Base-by-base conservation (phyloP, 2,113 vertebrate genomes). In the Phyllopteryx taeniolatus region DNA sequence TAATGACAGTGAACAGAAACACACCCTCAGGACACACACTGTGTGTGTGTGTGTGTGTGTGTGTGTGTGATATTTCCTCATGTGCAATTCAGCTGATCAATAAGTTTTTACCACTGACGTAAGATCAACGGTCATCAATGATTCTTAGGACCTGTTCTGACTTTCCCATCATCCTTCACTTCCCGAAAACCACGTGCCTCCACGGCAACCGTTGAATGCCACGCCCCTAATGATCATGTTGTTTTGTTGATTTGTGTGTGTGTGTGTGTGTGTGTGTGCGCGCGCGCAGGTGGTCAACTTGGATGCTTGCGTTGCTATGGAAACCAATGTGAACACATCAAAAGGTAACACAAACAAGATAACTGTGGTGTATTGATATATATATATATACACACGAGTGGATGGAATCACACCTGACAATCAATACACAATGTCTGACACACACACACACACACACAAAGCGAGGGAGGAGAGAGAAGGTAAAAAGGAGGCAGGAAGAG, bases 1-100 rank as follows among this genome's bases (percentile, higher is more conserved):
- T 61, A 77, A 78, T 79, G 79, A 82, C 73, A 80, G 65, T 39
- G 68, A 77, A 59, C 69, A 79, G 71, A 83, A 75, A 81, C 76
- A 69, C 76, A 76, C 77, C 74, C 72, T 35, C 66, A 76, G 75
- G 78, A 71, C 68, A 64, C 70, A 68, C 22, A 14, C 4, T 33
- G 42, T 66, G 71, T 66, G 60, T 43, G 62, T 59, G 53, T 67
- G 31, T 44, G 51, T 62, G 68, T 43, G 72, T 62, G 43, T 60
- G 74, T 63, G 63, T 71, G 62, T 72, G 79, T 62, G 27, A 35
- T 14, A 14, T 60, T 60, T 60, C 27, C 13, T 60, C 59, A 15
- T 39, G 4, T 39, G 35, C 35, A 39, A 39, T 42, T 77, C 61
- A 3, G 44, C 65, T 83, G 75, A 84, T 87, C 85, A 72, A 86